Evolutionary conservation across 2,113 vertebrate species (phyloP).

Genomic region (Poeciliopsis retropinna): DNA sequence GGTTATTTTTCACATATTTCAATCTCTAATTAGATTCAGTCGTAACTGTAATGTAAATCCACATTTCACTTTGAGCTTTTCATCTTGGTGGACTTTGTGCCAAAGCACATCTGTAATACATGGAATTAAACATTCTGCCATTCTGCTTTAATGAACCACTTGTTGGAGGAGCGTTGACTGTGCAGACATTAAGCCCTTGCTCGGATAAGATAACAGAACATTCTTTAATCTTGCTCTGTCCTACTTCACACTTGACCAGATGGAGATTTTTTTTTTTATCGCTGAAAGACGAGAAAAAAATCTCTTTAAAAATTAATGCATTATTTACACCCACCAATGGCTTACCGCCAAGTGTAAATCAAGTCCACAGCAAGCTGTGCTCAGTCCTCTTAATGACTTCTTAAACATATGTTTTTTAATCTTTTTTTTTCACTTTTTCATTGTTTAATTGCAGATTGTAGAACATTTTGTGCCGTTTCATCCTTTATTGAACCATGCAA

Average conservation of each 20-base stretch:
- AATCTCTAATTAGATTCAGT: slow-evolving; percentile 5
- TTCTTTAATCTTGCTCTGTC: slow-evolving; percentile 79
- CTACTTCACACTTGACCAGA: slow-evolving; percentile 80
- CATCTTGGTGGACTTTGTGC: slow-evolving; percentile 40
- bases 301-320: slow-evolving; percentile 82
- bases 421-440: slow-evolving; percentile 55
- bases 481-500: slow-evolving; percentile 64
- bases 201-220: slow-evolving; percentile 77
- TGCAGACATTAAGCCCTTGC: slow-evolving; percentile 76
- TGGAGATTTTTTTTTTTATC: slow-evolving; percentile 79
- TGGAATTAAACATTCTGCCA: slow-evolving; percentile 71
- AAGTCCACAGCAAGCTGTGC: slow-evolving; percentile 72
- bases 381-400: slow-evolving; percentile 79
- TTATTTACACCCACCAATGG: slow-evolving; percentile 75
- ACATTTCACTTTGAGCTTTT: slow-evolving; percentile 29
- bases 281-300: slow-evolving; percentile 67
- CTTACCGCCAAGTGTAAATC: slow-evolving; percentile 74
- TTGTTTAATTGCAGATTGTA: slow-evolving; percentile 54
- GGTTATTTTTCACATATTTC: neutral
- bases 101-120: slow-evolving; percentile 60
- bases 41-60: slow-evolving; percentile 25
- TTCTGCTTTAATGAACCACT: slow-evolving; percentile 81
- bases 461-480: slow-evolving; percentile 30
- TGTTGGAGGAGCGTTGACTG: slow-evolving; percentile 77
- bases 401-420: slow-evolving; percentile 75